Evolutionary conservation across 2,888 invertebrate species (phyloP).

Genomic region (Pediacus dermestoides): DNA sequence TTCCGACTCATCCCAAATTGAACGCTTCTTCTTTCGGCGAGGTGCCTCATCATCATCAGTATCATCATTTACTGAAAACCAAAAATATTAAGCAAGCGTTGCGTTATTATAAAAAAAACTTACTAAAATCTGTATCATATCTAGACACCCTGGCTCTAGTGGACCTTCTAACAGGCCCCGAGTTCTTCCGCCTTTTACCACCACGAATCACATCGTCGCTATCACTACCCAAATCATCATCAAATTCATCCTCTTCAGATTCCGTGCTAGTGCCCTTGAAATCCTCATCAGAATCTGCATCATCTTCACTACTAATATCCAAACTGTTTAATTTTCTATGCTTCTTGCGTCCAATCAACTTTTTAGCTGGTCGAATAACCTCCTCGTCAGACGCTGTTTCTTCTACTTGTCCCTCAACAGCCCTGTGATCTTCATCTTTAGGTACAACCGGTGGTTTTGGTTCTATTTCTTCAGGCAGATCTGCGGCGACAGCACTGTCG

Average conservation of each 20-base stretch:
- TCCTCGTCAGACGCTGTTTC: constrained; percentile 28
- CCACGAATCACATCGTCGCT: constrained; percentile 53
- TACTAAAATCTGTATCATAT: constrained; percentile 58
- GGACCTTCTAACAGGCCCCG: constrained; percentile 54
- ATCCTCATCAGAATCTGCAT: constrained; percentile 83
- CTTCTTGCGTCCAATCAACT: constrained; percentile 55
- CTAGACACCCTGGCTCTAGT: constrained; percentile 53
- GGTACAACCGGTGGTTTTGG: constrained; percentile 21
- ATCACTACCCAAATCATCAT: constrained; percentile 56
- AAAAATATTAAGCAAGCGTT: constrained; percentile 11
- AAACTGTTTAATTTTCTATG: constrained; percentile 74
- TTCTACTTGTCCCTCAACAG: constrained; percentile 20
- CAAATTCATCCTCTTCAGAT: constrained; percentile 53
- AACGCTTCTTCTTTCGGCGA: constrained; percentile 57
- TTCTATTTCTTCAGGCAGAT: constrained; percentile 4
- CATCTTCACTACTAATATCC: constrained; percentile 59
- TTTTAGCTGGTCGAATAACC: constrained; percentile 20
- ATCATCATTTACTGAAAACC: constrained; percentile 44
- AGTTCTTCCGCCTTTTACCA: constrained; percentile 49
- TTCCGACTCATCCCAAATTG: constrained; percentile 58
- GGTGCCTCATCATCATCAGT: constrained; percentile 57
- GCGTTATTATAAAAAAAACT: constrained; percentile 13
- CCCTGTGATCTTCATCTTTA: constrained; percentile 20
- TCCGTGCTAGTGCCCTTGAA: constrained; percentile 73
- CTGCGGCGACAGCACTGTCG: constrained; percentile 33